Base-by-base conservation (phyloP, 2,888 invertebrate species). In the Thysanoteuthis rhombus region DNA sequence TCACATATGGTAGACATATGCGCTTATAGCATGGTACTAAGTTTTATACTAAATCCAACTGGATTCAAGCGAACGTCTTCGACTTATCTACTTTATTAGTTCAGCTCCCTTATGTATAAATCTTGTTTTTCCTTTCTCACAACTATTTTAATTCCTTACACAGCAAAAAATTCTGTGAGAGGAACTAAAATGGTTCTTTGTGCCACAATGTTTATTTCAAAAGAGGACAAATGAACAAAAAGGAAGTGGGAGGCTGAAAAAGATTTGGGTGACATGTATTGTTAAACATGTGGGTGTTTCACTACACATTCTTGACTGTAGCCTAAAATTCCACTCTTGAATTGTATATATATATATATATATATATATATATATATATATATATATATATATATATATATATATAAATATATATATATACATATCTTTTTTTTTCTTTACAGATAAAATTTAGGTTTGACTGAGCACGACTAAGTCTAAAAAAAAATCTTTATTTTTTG, bases 171-270 rank as follows among this genome's bases (percentile, higher is more conserved):
- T 75, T 75, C 75, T 75, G 75, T 75, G 75, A 75, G 47, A 19
- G 47, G 47, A 16, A 47, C 22, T 47, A 47, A 47, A 47, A 75
- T 75, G n/a, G n/a, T 75, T 75, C 75, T 75, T 75, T 75, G 75
- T 75, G 75, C 32, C 75, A 75, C n/a, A 75, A 75, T 75, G 75
- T 75, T 75, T 75, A 75, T n/a, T 32, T 75, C 75, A 75, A 75
- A 75, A 75, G 75, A 75, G 75, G 32, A 75, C 75, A 75, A 75
- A 32, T 8, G 75, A 75, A 75, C n/a, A n/a, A 75, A n/a, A 75
- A 75, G 75, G 75, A 75, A 75, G 75, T 75, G 75, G 75, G 75
- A 75, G 75, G 75, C 75, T 75, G 75, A n/a, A n/a, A 75, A 75
- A 75, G 75, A 75, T 75, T 75, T 75, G 12, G 75, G 75, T 75